Evolutionary conservation across 2,888 invertebrate species (phyloP), one percentile per base, ranked within the genome.

Genomic region (Orchesella flavescens): DNA sequence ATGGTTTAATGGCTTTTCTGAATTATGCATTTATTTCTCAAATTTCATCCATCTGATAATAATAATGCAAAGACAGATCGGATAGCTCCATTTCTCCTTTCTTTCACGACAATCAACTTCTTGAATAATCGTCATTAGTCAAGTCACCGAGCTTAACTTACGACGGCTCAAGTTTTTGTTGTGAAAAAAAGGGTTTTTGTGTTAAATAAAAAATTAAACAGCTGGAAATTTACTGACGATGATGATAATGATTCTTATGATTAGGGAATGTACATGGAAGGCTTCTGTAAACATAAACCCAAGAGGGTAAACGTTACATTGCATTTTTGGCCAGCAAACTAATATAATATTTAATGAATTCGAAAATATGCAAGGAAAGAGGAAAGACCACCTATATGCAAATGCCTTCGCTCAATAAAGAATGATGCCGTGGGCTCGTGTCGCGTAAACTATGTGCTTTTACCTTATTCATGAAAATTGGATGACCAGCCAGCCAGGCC

Each of bases 281-380:
- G 44, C 34, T 49, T 49, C 15, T 49, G 49, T 49, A 12, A 12
- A 49, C 49, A 15, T 12, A 49, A 7, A 7, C 49, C 17, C 55
- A 21, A 21, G 15, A 23, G 34, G 55, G 17, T 15, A 9, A 46
- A 21, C 74, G 63, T 75, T 65, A 34, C 55, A 34, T 53, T 75
- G 53, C 68, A 57, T n/a, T n/a, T n/a, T n/a, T n/a, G 73, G 59
- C 44, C 17, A 73, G 59, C 59, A 74, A 81, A 73, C 69, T 34
- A 61, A 68, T 61, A 69, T 61, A 82, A 75, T 75, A 82, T 82
- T 75, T 82, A 82, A 82, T 82, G 82, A 75, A 73, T 57, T 63
- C 23, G 69, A 68, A 71, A 81, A 59, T 74, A 74, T 73, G 80
- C 80, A 69, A 74, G 68, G 57, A 59, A 59, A 65, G 75, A 57